phyloP scores from a whole-genome alignment of 2,888 invertebrate species.

The Calliscelio sp. region DNA sequence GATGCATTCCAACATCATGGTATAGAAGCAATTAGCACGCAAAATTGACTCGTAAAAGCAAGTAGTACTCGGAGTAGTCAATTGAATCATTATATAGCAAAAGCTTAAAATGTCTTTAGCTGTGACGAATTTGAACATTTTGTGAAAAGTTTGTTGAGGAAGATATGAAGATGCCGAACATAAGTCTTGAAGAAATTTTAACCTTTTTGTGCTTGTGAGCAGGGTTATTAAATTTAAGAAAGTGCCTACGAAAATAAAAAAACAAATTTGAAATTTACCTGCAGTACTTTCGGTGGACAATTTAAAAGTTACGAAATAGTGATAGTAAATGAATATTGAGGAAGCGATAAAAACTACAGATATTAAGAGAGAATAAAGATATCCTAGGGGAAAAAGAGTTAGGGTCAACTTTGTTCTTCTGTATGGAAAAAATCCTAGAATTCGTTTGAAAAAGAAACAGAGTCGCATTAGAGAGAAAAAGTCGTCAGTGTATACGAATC shows the following conservation, averaged over 20 bases:
- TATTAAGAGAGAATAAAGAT: conserved; percentile 72
- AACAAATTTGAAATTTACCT: conserved; percentile 31
- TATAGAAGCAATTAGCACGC: conserved; percentile 70
- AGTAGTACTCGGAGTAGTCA: conserved; percentile 57
- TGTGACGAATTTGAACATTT: conserved; percentile 74
- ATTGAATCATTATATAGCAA: conserved; percentile 74
- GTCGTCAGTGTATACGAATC: conserved; percentile 78
- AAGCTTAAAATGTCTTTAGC: conserved; percentile 76
- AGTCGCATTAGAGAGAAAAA: conserved; percentile 75
- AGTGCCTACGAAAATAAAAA: conserved; percentile 45
- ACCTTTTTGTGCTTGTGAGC: conserved; percentile 56
- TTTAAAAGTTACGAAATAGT: conserved; percentile 10
- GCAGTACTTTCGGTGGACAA: conserved; percentile 31
- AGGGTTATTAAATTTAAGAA: conserved; percentile 62
- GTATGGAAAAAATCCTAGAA: conserved; percentile 78
- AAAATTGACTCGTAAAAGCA: conserved; percentile 7
- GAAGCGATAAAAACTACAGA: conserved; percentile 39
- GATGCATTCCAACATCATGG: conserved; percentile 76
- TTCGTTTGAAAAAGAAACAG: conserved; percentile 74
- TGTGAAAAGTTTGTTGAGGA: conserved; percentile 66
- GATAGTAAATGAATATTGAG: conserved; percentile 31
- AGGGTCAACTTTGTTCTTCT: conserved; percentile 66
- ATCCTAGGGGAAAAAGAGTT: conserved; percentile 68
- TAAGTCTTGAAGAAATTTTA: conserved; percentile 75
- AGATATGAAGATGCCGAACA: conserved; percentile 70